phyloP scores from a whole-genome alignment of 2,888 invertebrate species.

The Macropis europaea region DNA sequence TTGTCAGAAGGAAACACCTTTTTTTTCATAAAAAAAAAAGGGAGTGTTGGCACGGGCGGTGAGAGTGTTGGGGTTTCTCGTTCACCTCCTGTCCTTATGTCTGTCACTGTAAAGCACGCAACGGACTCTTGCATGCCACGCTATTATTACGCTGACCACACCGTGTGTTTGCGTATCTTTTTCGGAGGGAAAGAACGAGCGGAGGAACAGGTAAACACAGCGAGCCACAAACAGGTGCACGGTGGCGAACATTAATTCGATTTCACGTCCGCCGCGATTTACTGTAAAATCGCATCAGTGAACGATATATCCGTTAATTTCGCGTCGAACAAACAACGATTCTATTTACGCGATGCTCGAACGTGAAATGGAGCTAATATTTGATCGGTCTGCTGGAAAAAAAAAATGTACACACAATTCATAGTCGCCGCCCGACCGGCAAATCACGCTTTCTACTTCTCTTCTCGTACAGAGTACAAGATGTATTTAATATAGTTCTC shows the following conservation, averaged over 20 bases:
- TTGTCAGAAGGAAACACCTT: constrained; percentile 64
- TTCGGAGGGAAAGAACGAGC: constrained; percentile 36
- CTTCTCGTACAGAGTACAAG: no score
- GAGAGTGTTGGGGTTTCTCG: constrained; percentile 57
- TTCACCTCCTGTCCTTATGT: constrained; percentile 75
- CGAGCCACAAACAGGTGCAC: constrained; percentile 42
- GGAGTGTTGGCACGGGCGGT: constrained; percentile 56
- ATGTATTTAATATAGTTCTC: no score
- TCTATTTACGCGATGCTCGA: no score
- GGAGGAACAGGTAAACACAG: constrained; percentile 40
- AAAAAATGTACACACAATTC: no score
- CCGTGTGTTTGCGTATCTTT: constrained; percentile 51
- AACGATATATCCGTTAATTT: no score
- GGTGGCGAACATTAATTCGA: constrained; percentile 28
- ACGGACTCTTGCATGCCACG: constrained; percentile 69
- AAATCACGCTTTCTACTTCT: no score
- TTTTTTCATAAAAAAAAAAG: no score
- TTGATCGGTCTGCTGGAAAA: no score
- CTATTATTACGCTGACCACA: constrained; percentile 72
- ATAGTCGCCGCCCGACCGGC: no score
- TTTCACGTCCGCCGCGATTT: constrained; percentile 20
- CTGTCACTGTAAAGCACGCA: constrained; percentile 77
- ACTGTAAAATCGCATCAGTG: background rate
- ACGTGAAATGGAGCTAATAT: no score
- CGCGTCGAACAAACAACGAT: no score